Percentiles rank a stretch among this genome's conserved stretches.
These are phyloP conservation scores for Euphydryas editha DNA, from an alignment of 2,888 invertebrate genomes.

Conservation along the genomic window DNA sequence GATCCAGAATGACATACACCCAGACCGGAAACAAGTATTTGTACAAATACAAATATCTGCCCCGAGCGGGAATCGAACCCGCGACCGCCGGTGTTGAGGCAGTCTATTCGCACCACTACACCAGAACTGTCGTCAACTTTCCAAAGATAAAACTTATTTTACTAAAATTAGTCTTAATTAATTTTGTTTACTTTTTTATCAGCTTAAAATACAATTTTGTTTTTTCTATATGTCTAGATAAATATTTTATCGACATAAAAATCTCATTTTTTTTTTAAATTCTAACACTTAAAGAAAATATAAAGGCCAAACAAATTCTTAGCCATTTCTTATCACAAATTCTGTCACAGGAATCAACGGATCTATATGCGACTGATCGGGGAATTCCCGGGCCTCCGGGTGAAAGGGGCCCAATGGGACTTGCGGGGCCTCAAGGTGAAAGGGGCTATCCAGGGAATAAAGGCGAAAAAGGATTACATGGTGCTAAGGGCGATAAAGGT, in stretches of 20 bases:
- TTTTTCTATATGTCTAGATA: no score
- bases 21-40: no score
- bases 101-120: no score
- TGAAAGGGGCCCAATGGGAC: constrained; percentile 86
- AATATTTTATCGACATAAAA: background rate
- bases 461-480: constrained; percentile 85
- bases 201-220: no score
- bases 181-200: no score
- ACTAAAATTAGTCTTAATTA: no score
- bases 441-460: constrained; percentile 84
- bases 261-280: background rate
- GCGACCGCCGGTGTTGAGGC: no score
- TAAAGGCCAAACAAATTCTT: background rate
- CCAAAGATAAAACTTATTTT: no score
- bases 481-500: constrained; percentile 87
- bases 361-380: constrained; percentile 82
- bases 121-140: no score
- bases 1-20: no score
- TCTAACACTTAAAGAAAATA: background rate
- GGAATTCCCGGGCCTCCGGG: constrained; percentile 87
- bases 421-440: constrained; percentile 86
- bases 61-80: no score
- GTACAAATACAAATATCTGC: no score
- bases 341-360: constrained; percentile 75
- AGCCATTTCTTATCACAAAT: constrained; percentile 49